Percentiles rank a stretch among this genome's conserved stretches.
These are phyloP conservation scores for Tuta absoluta DNA, from an alignment of 2,888 invertebrate genomes.

Conservation along the genomic window DNA sequence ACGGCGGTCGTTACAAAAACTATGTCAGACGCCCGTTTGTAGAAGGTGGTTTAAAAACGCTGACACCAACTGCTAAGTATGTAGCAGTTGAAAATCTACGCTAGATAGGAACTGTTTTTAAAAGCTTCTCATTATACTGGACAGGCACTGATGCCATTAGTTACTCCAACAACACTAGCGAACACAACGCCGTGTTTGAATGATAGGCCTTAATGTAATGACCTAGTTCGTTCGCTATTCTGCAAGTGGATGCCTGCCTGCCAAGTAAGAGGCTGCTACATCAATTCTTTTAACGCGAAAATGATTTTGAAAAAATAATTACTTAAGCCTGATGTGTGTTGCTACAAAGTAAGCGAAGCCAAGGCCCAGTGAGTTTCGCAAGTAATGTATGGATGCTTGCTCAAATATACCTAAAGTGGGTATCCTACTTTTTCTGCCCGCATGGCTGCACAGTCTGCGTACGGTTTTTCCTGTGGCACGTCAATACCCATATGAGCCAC, in stretches of 20 bases:
- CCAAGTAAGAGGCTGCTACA: slow-evolving; percentile 7
- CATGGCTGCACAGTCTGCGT: not conserved
- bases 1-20: no score
- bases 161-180: slow-evolving; percentile 6
- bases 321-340: slow-evolving; percentile 7
- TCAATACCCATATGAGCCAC: slow-evolving; percentile 15
- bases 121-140: slow-evolving; percentile 17
- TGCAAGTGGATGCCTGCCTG: slow-evolving; percentile 17
- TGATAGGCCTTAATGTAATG: slow-evolving; percentile 18
- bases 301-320: slow-evolving; percentile 12
- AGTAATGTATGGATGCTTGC: not conserved
- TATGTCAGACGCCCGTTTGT: no score
- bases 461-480: not conserved
- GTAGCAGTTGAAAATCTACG: no score
- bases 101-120: slow-evolving; percentile 12
- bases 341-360: not conserved
- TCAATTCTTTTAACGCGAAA: not conserved
- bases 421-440: slow-evolving; percentile 7
- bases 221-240: slow-evolving; percentile 21
- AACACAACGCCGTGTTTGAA: slow-evolving; percentile 16
- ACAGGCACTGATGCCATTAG: slow-evolving; percentile 20
- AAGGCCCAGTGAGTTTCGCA: not conserved
- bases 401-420: slow-evolving; percentile 9
- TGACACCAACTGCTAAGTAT: no score
- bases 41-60: no score